These are phyloP conservation scores for Mirza zaza DNA, from an alignment of 2,113 vertebrate species.

Conservation along the genomic window DNA sequence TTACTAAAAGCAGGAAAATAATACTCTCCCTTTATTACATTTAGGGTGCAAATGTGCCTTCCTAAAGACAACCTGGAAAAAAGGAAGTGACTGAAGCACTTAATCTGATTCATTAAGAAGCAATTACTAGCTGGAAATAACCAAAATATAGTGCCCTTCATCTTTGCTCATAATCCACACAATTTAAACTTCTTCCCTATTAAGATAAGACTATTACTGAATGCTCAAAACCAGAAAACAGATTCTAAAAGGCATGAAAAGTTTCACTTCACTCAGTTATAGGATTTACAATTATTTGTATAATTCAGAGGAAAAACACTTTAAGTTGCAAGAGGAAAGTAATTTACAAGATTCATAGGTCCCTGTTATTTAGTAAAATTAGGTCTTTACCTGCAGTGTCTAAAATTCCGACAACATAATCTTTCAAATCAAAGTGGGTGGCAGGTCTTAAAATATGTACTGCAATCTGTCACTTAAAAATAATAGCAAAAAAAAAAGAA, in stretches of 20 bases:
- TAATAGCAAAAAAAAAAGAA: slow-evolving; percentile 54
- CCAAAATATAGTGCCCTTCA: not conserved
- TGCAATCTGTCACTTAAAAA: slow-evolving; percentile 74
- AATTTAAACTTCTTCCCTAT: not conserved
- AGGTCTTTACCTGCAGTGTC: slow-evolving; percentile 59
- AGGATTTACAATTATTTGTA: slow-evolving; percentile 43
- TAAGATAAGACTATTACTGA: slow-evolving; percentile 34
- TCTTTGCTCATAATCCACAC: slow-evolving; percentile 13
- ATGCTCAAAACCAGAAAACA: slow-evolving; percentile 26
- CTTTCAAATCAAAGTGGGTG: slow-evolving; percentile 66
- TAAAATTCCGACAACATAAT: slow-evolving; percentile 64
- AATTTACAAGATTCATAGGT: slow-evolving; percentile 55
- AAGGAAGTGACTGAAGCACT: not conserved
- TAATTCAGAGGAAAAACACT: slow-evolving; percentile 51
- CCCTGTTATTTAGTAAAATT: slow-evolving; percentile 66
- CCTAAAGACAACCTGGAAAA: not conserved
- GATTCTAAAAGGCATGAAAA: slow-evolving; percentile 47
- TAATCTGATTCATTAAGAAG: slow-evolving; percentile 35
- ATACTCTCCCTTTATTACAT: not conserved
- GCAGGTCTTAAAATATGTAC: slow-evolving; percentile 69
- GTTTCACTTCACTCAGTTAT: slow-evolving; percentile 21
- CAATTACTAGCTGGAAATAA: slow-evolving; percentile 10
- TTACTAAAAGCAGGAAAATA: not conserved
- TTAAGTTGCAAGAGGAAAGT: not conserved
- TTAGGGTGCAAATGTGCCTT: not conserved